Base-by-base conservation (phyloP, 37 sponge, comb jelly and placozoan species). In the Theonella swinhoei region DNA sequence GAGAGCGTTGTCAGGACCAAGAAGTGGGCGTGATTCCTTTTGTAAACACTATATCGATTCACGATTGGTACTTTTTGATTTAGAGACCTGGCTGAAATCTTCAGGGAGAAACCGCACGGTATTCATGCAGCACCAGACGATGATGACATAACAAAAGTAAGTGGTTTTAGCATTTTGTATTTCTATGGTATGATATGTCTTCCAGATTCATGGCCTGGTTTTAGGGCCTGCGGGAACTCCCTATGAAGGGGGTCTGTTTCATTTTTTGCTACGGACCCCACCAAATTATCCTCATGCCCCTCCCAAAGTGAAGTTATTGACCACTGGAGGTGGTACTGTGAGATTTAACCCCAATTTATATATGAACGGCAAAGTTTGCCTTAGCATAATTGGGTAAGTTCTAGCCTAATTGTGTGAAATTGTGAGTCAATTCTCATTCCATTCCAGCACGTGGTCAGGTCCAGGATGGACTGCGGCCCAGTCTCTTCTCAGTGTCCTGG, bases 261-360 rank as follows among this genome's bases (percentile, higher is more conserved):
- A 96, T 38, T 96, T 91, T 59, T 31, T 84, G 61, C 62, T 96
- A 31, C 89, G 94, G 2, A 87, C 90, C 62, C 96, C 96, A 28
- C 89, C 89, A 31, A 88, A 68, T 54, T 96, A 96, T 73, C 94
- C 96, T 39, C 75, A 78, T 39, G 39, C 26, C 0, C 83, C 96
- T 9, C 96, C 96, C 17, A 36, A 91, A 23, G 94, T 96, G 22
- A 85, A 75, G 30, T 86, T 96, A 69, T 40, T 93, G 69, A 96
- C 96, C 36, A 96, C 96, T 14, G 96, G 96, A 19, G 89, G 82
- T 1, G 94, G 96, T 14, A 79, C 73, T 29, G 96, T 96, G 1
- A 66, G 96, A 30, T 96, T 96, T 43, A 96, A 96, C 84, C 96
- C 96, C 14, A 96, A 96, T 72, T 72, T 96, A 4, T 96, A 96